Percentiles rank a stretch among this genome's conserved stretches.
These are phyloP conservation scores for Thunnus maccoyii DNA, from an alignment of 2,113 vertebrate species.

Conservation along the genomic window DNA sequence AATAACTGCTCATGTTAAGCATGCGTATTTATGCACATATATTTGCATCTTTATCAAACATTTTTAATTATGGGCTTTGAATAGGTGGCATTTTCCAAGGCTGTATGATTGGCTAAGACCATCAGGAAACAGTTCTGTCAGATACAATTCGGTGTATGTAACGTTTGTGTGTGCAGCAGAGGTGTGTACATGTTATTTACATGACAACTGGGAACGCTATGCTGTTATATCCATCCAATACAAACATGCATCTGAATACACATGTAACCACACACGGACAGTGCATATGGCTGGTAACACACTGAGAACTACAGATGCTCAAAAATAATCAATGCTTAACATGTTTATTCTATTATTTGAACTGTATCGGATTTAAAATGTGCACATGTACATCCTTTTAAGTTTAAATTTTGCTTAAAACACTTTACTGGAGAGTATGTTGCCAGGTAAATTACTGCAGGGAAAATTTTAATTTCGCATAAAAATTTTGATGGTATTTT, in stretches of 20 bases:
- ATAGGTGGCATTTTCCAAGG: constrained; percentile 74
- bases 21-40: constrained; percentile 82
- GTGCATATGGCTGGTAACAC: constrained; percentile 12
- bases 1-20: constrained; percentile 70
- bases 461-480: neutral
- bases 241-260: constrained; percentile 28
- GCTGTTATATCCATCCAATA: constrained; percentile 19
- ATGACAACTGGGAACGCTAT: constrained; percentile 41
- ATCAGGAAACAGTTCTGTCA: constrained; percentile 57
- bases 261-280: constrained; percentile 4
- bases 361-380: neutral
- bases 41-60: constrained; percentile 85
- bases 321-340: neutral
- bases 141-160: constrained; percentile 42
- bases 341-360: neutral
- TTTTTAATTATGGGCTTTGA: constrained; percentile 81
- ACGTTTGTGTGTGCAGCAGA: neutral
- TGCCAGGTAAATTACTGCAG: neutral
- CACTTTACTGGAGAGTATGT: neutral
- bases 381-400: neutral
- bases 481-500: neutral
- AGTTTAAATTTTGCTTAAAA: neutral
- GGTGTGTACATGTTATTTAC: constrained; percentile 39
- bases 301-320: neutral
- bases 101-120: constrained; percentile 70